phyloP scores from a whole-genome alignment of 2,888 invertebrate genomes.

The Plebejus melissa region DNA sequence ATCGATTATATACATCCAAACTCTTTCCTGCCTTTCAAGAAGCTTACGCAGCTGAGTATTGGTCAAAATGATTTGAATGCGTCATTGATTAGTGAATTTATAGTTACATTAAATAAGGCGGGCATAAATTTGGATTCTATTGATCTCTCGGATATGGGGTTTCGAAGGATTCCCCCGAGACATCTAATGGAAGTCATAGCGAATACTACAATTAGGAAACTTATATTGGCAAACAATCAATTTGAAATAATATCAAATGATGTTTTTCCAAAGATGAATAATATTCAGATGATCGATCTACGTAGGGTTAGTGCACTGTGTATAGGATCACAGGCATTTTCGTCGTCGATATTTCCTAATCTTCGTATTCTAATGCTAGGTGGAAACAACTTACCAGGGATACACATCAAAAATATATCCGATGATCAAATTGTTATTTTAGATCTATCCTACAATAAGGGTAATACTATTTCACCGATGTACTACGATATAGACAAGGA shows the following conservation, averaged over 20 bases:
- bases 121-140: slow-evolving; percentile 64
- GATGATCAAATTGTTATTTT: slow-evolving; percentile 67
- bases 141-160: slow-evolving; percentile 75
- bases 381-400: slow-evolving; percentile 73
- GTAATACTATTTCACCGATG: slow-evolving; percentile 56
- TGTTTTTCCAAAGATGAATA: slow-evolving; percentile 77
- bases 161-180: slow-evolving; percentile 70
- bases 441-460: slow-evolving; percentile 75
- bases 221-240: slow-evolving; percentile 75
- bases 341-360: slow-evolving; percentile 66
- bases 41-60: slow-evolving; percentile 65
- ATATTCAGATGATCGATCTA: slow-evolving; percentile 76
- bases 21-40: slow-evolving; percentile 64
- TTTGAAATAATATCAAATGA: slow-evolving; percentile 73
- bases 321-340: slow-evolving; percentile 70
- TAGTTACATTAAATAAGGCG: slow-evolving; percentile 52
- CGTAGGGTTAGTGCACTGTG: slow-evolving; percentile 68
- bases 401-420: slow-evolving; percentile 72
- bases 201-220: slow-evolving; percentile 66
- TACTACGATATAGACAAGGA: slow-evolving; percentile 73
- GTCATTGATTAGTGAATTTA: slow-evolving; percentile 59
- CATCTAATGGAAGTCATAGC: slow-evolving; percentile 71
- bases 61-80: slow-evolving; percentile 76
- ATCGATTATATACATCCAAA: slow-evolving; percentile 73
- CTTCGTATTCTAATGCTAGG: slow-evolving; percentile 71